phyloP scores from a whole-genome alignment of 2,113 vertebrate genomes.

The Callospermophilus lateralis region DNA sequence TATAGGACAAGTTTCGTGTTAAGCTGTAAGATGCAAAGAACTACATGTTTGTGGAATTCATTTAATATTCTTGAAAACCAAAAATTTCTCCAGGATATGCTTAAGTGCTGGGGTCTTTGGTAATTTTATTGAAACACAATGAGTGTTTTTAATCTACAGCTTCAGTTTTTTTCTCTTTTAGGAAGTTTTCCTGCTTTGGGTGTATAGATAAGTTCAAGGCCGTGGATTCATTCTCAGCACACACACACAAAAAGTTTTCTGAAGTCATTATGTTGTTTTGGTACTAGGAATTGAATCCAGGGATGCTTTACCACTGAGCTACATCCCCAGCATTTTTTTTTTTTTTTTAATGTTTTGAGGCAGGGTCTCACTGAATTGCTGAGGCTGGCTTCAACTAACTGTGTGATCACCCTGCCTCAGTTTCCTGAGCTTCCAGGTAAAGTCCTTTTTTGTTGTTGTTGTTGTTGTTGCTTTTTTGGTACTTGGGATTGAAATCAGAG shows the following conservation, averaged over 20 bases:
- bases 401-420: no score
- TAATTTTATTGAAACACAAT: conserved; percentile 48
- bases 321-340: no score
- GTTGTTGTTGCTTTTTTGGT: no score
- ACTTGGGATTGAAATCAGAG: no score
- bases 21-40: conserved; percentile 35
- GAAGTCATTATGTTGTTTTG: not conserved
- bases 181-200: not conserved
- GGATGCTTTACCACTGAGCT: no score
- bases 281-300: no score
- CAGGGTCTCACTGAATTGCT: no score
- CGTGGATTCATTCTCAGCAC: not conserved
- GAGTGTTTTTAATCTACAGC: not conserved
- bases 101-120: not conserved
- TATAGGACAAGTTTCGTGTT: not conserved
- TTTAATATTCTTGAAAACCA: conserved; percentile 42
- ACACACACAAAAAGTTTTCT: no score
- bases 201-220: not conserved
- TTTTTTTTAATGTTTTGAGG: no score
- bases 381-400: no score
- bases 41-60: not conserved
- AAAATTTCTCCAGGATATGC: conserved; percentile 23
- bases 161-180: not conserved
- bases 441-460: no score
- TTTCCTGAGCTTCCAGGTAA: no score